These are phyloP conservation scores for Clarias batrachus DNA, from an alignment of 2,113 vertebrate genomes.

Conservation along the genomic window DNA sequence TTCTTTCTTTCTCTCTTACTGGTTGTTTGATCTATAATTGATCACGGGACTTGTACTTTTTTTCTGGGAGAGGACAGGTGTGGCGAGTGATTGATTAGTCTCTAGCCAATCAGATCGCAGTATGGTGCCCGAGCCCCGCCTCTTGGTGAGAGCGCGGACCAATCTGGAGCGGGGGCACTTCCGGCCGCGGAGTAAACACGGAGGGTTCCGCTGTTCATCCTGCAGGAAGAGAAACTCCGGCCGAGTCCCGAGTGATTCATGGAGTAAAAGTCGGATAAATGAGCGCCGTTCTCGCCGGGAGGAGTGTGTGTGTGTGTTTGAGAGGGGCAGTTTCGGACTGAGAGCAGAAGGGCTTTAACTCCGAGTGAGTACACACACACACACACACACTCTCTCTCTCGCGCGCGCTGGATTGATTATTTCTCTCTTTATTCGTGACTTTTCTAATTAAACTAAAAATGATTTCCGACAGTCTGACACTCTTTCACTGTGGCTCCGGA, in stretches of 20 bases:
- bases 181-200: slow-evolving; percentile 34
- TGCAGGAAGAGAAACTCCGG: background rate
- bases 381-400: background rate
- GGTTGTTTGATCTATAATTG: background rate
- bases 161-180: slow-evolving; percentile 45
- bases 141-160: slow-evolving; percentile 5
- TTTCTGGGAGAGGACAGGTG: slow-evolving; percentile 43
- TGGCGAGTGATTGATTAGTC: slow-evolving; percentile 44
- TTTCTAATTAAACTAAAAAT: background rate
- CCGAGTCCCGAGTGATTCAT: background rate
- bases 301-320: background rate
- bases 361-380: background rate
- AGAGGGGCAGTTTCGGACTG: background rate
- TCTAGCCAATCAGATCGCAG: slow-evolving; percentile 28
- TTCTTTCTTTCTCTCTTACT: background rate
- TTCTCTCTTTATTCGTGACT: background rate
- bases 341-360: background rate
- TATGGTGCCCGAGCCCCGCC: slow-evolving; percentile 24
- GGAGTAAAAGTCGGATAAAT: background rate
- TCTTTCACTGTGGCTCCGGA: too few species aligned
- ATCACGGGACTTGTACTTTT: slow-evolving; percentile 17
- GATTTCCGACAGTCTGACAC: background rate
- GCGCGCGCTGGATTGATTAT: background rate
- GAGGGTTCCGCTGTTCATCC: background rate
- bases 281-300: background rate